Percentiles rank a stretch among this genome's conserved stretches.
Evolutionary conservation across 2,797 vertebrate species (phyloP).

Genomic region (Cossypha dichroa): DNA sequence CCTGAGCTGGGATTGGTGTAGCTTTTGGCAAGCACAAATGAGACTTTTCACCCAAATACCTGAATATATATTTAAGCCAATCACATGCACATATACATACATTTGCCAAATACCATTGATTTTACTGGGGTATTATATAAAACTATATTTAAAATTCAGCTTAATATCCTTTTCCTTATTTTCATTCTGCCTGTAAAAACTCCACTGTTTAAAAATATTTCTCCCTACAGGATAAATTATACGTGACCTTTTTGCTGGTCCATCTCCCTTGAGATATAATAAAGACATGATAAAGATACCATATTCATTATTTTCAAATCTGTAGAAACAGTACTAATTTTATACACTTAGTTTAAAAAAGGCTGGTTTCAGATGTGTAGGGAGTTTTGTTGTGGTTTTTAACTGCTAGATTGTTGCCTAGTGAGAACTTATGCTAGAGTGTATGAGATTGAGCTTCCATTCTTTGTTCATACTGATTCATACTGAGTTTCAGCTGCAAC

Average conservation of each 20-base stretch:
- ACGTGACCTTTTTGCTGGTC: neutral
- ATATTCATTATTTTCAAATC: neutral
- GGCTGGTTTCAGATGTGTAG: neutral
- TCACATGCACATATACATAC: neutral
- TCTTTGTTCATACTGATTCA: neutral
- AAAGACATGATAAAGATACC: neutral
- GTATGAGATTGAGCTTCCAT: neutral
- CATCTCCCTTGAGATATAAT: neutral
- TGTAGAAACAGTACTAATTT: neutral
- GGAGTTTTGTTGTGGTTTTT: rapidly evolving
- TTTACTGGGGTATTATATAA: neutral
- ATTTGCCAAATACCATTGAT: neutral
- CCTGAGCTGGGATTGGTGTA: neutral
- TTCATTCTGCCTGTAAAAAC: neutral
- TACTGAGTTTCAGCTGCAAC: neutral
- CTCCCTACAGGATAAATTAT: neutral
- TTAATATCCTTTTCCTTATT: neutral
- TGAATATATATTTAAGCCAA: neutral
- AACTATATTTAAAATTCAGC: neutral
- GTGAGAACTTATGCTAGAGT: neutral
- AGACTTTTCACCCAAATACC: slow-evolving; percentile 13
- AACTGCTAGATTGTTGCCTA: neutral
- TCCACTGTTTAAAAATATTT: neutral
- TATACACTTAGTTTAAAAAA: neutral
- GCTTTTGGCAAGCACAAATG: slow-evolving; percentile 17